These are phyloP conservation scores for Trichopoda pennipes DNA, from an alignment of 2,888 invertebrate genomes.

Conservation along the genomic window DNA sequence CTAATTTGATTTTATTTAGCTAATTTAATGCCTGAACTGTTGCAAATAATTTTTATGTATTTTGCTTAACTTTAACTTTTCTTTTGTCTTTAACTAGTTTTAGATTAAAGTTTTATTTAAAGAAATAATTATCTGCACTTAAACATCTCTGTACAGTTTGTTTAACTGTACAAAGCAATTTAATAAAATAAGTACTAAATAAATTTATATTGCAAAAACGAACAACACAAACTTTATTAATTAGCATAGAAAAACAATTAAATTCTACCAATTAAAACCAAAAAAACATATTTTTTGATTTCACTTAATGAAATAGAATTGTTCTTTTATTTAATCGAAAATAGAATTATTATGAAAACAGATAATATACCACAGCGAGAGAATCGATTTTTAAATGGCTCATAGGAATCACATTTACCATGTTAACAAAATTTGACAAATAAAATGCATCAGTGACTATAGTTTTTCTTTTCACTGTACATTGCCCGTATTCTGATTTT, in stretches of 20 bases:
- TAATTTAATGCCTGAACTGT: slow-evolving; percentile 28
- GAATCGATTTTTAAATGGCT: neutral
- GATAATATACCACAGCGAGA: neutral
- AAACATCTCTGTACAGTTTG: no score
- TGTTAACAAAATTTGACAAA: slow-evolving; percentile 1
- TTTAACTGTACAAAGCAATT: slow-evolving; percentile 9
- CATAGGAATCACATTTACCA: no score
- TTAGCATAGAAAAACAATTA: neutral
- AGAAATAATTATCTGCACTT: neutral
- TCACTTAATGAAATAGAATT: no score
- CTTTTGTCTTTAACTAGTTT: neutral
- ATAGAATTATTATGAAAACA: neutral
- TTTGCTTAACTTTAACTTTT: neutral
- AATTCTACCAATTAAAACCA: no score
- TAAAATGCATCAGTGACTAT: slow-evolving; percentile 14
- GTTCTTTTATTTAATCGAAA: neutral
- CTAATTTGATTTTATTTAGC: slow-evolving; percentile 23
- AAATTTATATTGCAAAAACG: slow-evolving; percentile 19
- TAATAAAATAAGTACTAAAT: slow-evolving; percentile 1
- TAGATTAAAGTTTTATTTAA: slow-evolving; percentile 40
- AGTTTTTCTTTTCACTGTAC: neutral
- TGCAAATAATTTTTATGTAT: slow-evolving; percentile 43
- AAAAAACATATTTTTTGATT: no score
- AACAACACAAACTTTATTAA: slow-evolving; percentile 1
- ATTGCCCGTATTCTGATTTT: slow-evolving; percentile 17